Evolutionary conservation across 2,797 vertebrate genomes (phyloP), one percentile per base, ranked within the genome.

Genomic region (Falco cherrug): DNA sequence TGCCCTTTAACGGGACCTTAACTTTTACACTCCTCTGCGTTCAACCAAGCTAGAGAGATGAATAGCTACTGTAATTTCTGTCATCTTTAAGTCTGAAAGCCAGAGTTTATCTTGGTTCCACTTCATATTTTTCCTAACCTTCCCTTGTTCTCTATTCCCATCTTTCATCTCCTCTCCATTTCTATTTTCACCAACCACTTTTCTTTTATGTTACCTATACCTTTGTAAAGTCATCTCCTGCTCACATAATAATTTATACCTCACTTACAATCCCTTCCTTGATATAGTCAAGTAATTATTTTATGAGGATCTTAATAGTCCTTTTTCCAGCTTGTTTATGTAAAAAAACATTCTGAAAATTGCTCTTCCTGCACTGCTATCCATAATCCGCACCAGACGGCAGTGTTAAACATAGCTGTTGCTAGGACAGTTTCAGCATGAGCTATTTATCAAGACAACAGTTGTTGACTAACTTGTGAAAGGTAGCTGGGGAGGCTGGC

Each of bases 1-100:
- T 96, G 92, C 87, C 92, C 92, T 94, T 95, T 96, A 95, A 92
- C 51, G 14, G 56, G 41, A 69, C 73, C 78, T 67, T 51, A 90
- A 87, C 92, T 88, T 93, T 82, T 96, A 88, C 70, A 91, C 74
- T 91, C 90, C 92, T 96, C 90, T 96, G 84, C 79, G 86, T 95
- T 80, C 90, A 79, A 59, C 89, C 70, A 68, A 41, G 76, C 79
- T 78, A 51, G 47, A 81, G 77, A 92, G 68, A 96, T 92, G 84
- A 97, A 95, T 73, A 91, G 71, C 54, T 57, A 41, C 61, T 70
- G 48, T 74, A 80, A 96, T 89, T 95, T 95, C 92, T 83, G 59
- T 88, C 95, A 87, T n/a, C 67, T 82, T 84, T 53, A 95, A 90
- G 84, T 93, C 63, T 87, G 80, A 88, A 96, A 96, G 90, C 59